Evolutionary conservation across 30 jellyfish, hydroid and myxozoan genomes (phyloP).

Genomic region (Chironex yamaguchii): DNA sequence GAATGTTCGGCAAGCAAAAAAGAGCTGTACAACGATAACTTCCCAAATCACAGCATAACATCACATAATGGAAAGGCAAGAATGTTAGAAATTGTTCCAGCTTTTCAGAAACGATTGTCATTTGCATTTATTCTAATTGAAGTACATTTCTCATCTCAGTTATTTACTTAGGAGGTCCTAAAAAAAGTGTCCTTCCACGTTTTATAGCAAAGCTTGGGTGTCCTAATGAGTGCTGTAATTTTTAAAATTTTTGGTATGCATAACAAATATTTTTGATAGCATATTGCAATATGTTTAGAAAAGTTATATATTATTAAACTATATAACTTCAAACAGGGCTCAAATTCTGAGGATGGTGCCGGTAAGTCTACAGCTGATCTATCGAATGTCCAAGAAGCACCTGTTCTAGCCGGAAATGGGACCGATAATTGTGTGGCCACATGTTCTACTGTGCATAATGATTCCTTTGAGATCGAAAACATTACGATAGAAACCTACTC

Average conservation of each 20-base stretch:
- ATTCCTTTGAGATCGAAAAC: neutral
- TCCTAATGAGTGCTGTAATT: no score
- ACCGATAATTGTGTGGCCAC: neutral
- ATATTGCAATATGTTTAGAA: no score
- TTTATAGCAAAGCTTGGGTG: no score
- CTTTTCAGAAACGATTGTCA: slow-evolving; percentile 27
- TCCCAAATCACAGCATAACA: slow-evolving; percentile 27
- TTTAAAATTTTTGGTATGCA: no score
- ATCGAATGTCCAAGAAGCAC: slow-evolving; percentile 2
- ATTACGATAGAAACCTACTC: neutral
- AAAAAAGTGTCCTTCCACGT: no score
- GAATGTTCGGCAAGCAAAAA: slow-evolving; percentile 48
- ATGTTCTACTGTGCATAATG: neutral
- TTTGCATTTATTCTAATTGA: no score
- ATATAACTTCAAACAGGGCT: neutral
- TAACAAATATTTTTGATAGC: no score
- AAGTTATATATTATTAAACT: no score
- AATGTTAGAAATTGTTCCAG: slow-evolving; percentile 10
- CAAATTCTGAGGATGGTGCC: neutral
- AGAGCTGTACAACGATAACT: slow-evolving; percentile 52
- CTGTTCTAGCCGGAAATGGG: neutral
- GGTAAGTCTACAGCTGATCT: neutral
- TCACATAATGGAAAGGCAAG: slow-evolving; percentile 55
- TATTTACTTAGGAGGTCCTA: no score
- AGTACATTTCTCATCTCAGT: no score